phyloP scores from a whole-genome alignment of 2,113 vertebrate genomes.

The Oryzias curvinotus region DNA sequence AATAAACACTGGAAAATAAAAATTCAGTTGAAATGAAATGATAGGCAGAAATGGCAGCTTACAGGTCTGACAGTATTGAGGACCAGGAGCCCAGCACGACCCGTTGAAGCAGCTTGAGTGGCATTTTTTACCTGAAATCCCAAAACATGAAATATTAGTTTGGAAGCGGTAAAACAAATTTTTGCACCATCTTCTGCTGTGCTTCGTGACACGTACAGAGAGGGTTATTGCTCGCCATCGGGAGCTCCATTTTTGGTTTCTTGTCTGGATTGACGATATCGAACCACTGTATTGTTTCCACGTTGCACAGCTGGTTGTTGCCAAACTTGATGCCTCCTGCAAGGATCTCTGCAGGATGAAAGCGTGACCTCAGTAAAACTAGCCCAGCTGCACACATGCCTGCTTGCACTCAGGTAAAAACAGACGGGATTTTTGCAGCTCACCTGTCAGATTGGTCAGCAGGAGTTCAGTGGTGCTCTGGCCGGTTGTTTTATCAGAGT shows the following conservation, averaged over 20 bases:
- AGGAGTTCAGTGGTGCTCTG: conserved; percentile 77
- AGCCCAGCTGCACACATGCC: too few relatives aligned
- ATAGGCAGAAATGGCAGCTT: conserved; percentile 58
- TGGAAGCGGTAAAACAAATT: not conserved
- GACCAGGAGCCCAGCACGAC: conserved; percentile 88
- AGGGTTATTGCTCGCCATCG: conserved; percentile 35
- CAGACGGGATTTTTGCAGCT: too few relatives aligned
- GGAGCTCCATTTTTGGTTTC: conserved; percentile 64
- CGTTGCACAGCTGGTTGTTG: conserved; percentile 83
- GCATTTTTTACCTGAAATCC: conserved; percentile 83
- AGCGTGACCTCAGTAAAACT: not conserved
- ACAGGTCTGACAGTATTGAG: conserved; percentile 90
- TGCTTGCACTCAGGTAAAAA: too few relatives aligned
- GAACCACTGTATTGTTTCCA: conserved; percentile 87
- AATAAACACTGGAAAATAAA: too few relatives aligned
- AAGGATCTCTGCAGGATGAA: conserved; percentile 83
- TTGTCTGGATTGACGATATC: conserved; percentile 80
- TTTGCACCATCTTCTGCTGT: not conserved
- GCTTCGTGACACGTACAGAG: conserved; percentile 75
- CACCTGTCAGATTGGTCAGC: conserved; percentile 86
- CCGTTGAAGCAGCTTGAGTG: conserved; percentile 83
- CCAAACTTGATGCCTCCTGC: conserved; percentile 85
- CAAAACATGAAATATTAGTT: too few relatives aligned
- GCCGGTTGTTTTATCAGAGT: conserved; percentile 69
- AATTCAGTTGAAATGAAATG: not conserved